Conservation (phyloP, 2,888 invertebrate genomes). For the Drosophila pseudotalamancana region DNA sequence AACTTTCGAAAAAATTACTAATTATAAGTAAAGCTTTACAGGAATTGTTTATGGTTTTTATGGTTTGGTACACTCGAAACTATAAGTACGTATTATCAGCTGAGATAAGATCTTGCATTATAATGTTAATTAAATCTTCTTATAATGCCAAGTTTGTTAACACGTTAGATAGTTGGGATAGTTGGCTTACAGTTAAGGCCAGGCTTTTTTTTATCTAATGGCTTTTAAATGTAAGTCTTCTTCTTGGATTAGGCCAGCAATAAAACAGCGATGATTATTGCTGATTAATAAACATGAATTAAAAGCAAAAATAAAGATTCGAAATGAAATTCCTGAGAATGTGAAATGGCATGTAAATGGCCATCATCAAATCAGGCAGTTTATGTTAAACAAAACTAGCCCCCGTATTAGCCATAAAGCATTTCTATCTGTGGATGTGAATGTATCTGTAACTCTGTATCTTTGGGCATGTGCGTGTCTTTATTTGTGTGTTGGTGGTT, state of each 20-base stretch:
- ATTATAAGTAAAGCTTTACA: neutral
- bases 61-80: neutral
- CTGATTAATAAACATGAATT: conserved; percentile 44
- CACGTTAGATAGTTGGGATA: conserved; percentile 1
- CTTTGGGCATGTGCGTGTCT: conserved; percentile 57
- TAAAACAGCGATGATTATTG: conserved; percentile 35
- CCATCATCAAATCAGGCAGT: conserved; percentile 68
- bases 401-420: conserved; percentile 65
- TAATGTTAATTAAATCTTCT: neutral
- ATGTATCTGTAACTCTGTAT: conserved; percentile 15
- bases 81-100: conserved; percentile 1
- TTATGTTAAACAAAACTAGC: conserved; percentile 70
- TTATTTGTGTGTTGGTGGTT: conserved; percentile 12
- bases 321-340: conserved; percentile 24
- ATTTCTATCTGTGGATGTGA: conserved; percentile 12
- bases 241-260: neutral
- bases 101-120: neutral
- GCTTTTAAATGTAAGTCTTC: conserved; percentile 1
- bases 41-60: neutral
- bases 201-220: conserved; percentile 6
- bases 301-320: conserved; percentile 15
- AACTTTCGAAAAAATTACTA: neutral
- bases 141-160: conserved; percentile 6
- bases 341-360: conserved; percentile 64
- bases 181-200: neutral